Conservation (phyloP, 2,113 vertebrate genomes). For the Ascaphus truei region DNA sequence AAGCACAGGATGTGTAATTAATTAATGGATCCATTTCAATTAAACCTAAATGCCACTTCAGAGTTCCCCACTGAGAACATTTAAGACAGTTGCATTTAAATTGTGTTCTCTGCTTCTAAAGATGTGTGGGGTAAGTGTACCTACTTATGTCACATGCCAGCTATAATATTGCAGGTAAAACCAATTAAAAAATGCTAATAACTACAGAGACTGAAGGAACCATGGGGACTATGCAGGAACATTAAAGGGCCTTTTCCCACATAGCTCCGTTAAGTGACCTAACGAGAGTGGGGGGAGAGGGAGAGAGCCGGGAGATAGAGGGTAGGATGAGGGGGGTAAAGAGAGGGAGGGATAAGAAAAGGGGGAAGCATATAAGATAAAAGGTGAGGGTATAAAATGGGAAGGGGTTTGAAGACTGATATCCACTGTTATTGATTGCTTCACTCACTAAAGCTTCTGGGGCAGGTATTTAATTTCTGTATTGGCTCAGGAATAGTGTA, state of each 20-base stretch:
- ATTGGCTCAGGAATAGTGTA: background rate
- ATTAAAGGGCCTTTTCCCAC: background rate
- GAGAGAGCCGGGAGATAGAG: too few species aligned
- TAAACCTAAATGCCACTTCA: conserved; percentile 34
- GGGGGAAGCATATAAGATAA: too few species aligned
- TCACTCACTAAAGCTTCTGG: background rate
- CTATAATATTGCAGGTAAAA: background rate
- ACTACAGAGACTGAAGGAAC: background rate
- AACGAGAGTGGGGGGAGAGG: too few species aligned
- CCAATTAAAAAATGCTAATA: conserved; percentile 31
- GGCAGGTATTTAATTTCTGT: background rate
- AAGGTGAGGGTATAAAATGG: too few species aligned
- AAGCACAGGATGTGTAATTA: conserved; percentile 28
- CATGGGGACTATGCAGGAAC: background rate
- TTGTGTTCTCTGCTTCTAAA: background rate
- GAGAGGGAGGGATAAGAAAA: too few species aligned
- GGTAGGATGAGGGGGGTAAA: too few species aligned
- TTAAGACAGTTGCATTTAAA: conserved; percentile 15
- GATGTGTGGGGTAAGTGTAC: conserved; percentile 1
- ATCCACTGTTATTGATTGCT: background rate
- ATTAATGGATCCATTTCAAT: conserved; percentile 26
- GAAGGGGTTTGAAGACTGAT: background rate
- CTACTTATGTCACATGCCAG: background rate
- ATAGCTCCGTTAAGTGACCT: too few species aligned
- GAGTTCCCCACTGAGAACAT: conserved; percentile 17